Base-by-base conservation (phyloP, 2,888 invertebrate genomes). In the Chloroclystis v-ata region DNA sequence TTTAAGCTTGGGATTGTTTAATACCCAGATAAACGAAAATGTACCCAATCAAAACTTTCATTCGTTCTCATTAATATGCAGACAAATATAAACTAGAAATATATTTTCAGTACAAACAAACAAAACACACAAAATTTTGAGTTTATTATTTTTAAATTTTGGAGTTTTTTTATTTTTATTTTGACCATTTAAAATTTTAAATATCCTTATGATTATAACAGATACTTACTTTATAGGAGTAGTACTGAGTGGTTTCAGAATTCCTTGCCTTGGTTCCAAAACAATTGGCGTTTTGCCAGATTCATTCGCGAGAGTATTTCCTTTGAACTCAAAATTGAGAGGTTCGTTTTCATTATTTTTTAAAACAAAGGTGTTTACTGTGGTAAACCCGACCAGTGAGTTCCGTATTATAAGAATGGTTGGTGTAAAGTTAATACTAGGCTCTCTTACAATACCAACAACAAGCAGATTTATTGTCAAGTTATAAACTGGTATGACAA, bases 381-480 rank as follows among this genome's bases (percentile, higher is more conserved):
- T 75, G 1, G 82, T 83, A 43, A 89, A 82, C 60, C 92, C 91
- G 35, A 92, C 83, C 8, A 93, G 72, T 0, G 92, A 90, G 48
- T 92, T 89, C 52, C 89, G 88, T 63, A 93, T 86, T 37, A 88
- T 77, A 45, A 93, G 67, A 60, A 91, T 89, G 0, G 90, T 89
- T 14, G 89, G 85, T 12, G 89, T 78, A 63, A 92, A 91, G 39
- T 82, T 76, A 4, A 93, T 88, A 12, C 89, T 86, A 0, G 94
- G 92, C 59, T 93, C 92, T 47, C 88, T 78, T 0, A 92, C 91
- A 35, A 85, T 70, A 8, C 92, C 93, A 12, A 91, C 92, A 9
- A 94, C 80, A 12, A 93, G 67, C 65, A 94, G 88, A 49, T 86
- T 74, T 40, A 89, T 87, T 20, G 78, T 74, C 38, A 92, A 74